Base-by-base conservation (phyloP, 1,140 invertebrate genomes). In the Pseudoatta argentina region DNA sequence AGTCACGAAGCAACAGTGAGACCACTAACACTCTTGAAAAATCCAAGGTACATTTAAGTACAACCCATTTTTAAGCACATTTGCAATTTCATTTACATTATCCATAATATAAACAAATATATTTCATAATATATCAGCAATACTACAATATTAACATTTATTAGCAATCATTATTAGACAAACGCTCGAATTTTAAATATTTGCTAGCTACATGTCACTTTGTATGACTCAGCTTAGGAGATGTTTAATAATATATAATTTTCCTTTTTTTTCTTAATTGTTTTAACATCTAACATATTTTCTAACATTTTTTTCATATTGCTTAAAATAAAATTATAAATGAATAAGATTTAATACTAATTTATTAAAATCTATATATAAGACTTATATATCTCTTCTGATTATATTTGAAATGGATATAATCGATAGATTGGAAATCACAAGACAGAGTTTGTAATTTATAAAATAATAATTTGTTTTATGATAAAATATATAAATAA, bases 21-120 rank as follows among this genome's bases (percentile, higher is more conserved):
- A 93, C 86, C n/a, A 82, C 89, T 92, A 93, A 93, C 78, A 91
- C 64, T 89, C 73, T 91, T 86, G 91, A 93, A 87, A 85, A 86
- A 63, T 67, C 88, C 24, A 92, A 94, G 93, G 93, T 93, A 93
- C 64, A 88, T 73, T 78, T 39, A 16, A 39, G n/a, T 61, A 44
- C 55, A 44, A 21, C 10, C 6, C 59, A 67, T 34, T 39, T 67
- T 79, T 67, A 14, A 67, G 0, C 34, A 48, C 44, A 39, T 67
- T 67, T 53, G 18, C 59, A 10, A 30, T 53, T 79, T 30, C 24
- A 86, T 44, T 39, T 72, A 69, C 14, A 69, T 30, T 67, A 85
- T 51, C 34, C 57, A 53, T 44, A 55, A 64, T 85, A 24, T 63
- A 75, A 75, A 57, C 66, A 39, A 39, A 64, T 64, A 64, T 7